Conservation (phyloP, 2,888 invertebrate genomes). For the Volucella bombylans region DNA sequence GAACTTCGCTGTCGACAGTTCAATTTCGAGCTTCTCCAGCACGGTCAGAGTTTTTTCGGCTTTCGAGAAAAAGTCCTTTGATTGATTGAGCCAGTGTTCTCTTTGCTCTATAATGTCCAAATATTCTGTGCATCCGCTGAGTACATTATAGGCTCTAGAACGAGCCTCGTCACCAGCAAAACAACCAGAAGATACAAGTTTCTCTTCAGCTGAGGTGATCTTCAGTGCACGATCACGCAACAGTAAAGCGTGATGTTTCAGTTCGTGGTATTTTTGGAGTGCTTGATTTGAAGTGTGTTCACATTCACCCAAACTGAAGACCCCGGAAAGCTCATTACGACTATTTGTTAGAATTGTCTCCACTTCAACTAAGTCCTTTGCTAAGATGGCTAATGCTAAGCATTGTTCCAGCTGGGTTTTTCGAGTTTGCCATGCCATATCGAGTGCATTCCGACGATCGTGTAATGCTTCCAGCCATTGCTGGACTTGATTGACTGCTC, state of each 20-base stretch:
- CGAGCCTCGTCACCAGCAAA: conserved; percentile 88
- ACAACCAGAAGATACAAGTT: conserved; percentile 87
- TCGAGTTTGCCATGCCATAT: conserved; percentile 86
- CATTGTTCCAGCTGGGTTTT: conserved; percentile 91
- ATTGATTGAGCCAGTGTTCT: conserved; percentile 86
- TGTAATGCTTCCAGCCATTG: conserved; percentile 90
- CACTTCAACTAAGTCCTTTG: conserved; percentile 87
- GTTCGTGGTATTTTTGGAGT: conserved; percentile 87
- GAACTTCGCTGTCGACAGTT: conserved; percentile 86
- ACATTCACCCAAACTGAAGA: conserved; percentile 86
- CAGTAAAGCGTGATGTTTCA: conserved; percentile 88
- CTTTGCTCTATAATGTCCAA: conserved; percentile 88
- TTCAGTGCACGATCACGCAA: conserved; percentile 89
- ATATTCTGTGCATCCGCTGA: conserved; percentile 87
- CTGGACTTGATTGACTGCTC: conserved; percentile 86
- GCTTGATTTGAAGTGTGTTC: conserved; percentile 87
- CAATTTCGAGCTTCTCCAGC: conserved; percentile 89
- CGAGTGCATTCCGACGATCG: conserved; percentile 88
- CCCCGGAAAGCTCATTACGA: conserved; percentile 84
- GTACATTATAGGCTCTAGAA: conserved; percentile 86
- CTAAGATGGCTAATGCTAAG: conserved; percentile 88
- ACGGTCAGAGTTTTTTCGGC: conserved; percentile 88
- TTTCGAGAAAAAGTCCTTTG: conserved; percentile 89
- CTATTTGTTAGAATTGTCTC: conserved; percentile 85
- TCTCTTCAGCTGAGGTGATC: conserved; percentile 90